phyloP scores from a whole-genome alignment of 2,113 vertebrate species.

The Anguilla rostrata region DNA sequence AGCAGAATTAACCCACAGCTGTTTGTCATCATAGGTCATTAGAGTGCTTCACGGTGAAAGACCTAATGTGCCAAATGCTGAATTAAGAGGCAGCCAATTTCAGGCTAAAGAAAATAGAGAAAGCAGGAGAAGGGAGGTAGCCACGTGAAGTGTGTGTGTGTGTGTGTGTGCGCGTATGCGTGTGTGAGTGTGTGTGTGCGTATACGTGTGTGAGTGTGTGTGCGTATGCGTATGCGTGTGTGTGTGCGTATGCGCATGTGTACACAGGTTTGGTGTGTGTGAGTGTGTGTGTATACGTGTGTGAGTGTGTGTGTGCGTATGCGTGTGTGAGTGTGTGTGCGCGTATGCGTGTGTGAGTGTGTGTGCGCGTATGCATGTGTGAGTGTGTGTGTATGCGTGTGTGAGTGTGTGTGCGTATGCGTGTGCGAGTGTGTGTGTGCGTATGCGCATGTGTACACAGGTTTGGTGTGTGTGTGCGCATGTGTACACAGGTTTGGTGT shows the following conservation, averaged over 20 bases:
- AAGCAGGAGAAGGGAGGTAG: background rate
- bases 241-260: background rate
- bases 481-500: too few relatives aligned
- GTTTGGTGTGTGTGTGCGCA: background rate
- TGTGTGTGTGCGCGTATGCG: background rate
- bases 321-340: background rate
- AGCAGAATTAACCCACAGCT: conserved; percentile 39
- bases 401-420: background rate
- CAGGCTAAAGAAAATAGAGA: background rate
- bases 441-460: conserved; percentile 4
- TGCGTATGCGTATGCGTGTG: background rate
- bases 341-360: background rate
- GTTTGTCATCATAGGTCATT: conserved; percentile 49
- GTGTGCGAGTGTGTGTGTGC: background rate
- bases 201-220: conserved; percentile 7
- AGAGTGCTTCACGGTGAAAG: conserved; percentile 31
- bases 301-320: background rate
- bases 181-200: background rate
- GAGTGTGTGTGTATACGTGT: background rate
- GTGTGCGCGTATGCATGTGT: conserved; percentile 9
- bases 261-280: background rate
- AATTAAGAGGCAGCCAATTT: background rate
- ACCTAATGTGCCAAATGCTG: background rate
- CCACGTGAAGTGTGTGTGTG: background rate
- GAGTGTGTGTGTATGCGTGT: background rate